Conservation (phyloP, 53 echinoderm and acorn worm species). For the Arbacia lixula region DNA sequence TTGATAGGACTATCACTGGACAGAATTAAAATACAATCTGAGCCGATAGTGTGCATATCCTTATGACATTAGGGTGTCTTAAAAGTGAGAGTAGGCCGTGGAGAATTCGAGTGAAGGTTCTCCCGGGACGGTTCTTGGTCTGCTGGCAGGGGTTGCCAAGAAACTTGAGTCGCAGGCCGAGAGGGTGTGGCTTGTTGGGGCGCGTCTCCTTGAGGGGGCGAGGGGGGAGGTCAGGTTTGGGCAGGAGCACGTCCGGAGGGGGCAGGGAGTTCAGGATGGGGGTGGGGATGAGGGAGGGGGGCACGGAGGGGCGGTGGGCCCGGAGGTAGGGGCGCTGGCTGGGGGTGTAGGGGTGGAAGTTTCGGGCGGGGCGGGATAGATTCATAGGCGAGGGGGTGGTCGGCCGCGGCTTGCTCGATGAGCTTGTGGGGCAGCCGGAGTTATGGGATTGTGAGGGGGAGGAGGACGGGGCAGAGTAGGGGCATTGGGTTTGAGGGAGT, state of each 20-base stretch:
- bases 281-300: conserved; percentile 52
- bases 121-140: conserved; percentile 50
- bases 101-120: conserved; percentile 62
- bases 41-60: conserved; percentile 47
- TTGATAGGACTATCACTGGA: too few relatives aligned
- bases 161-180: conserved; percentile 9
- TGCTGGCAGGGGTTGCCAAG: conserved; percentile 42
- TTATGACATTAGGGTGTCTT: conserved; percentile 61
- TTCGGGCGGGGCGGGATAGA: background rate
- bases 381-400: background rate
- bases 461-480: conserved; percentile 33
- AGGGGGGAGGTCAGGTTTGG: conserved; percentile 41
- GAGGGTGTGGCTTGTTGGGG: background rate
- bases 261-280: conserved; percentile 31
- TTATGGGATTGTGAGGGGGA: background rate
- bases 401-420: background rate
- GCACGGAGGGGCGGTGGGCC: conserved; percentile 15
- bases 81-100: conserved; percentile 59
- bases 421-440: background rate
- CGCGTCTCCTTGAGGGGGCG: conserved; percentile 10
- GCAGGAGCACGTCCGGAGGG: conserved; percentile 45
- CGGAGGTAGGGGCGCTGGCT: conserved; percentile 27
- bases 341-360: conserved; percentile 33
- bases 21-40: too few relatives aligned
- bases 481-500: conserved; percentile 62